Base-by-base conservation (phyloP, 2,888 invertebrate genomes). In the Fragum whitleyi region DNA sequence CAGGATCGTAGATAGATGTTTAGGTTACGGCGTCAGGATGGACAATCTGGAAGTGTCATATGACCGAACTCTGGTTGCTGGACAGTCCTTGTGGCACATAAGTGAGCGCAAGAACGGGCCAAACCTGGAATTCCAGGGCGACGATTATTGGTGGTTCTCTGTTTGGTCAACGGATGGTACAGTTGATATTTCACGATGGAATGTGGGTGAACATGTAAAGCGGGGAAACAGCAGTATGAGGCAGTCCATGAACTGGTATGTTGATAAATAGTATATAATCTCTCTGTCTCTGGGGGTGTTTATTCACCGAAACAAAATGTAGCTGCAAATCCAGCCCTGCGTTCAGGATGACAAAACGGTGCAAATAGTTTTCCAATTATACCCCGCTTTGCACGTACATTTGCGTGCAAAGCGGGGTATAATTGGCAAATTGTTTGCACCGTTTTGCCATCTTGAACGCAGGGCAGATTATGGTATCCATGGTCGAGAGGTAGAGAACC, bases 71-170 rank as follows among this genome's bases (percentile, higher is more conserved):
- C 53, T 83, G 21, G 85, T 77, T 11, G 73, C 85, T 0, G 85
- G 83, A 0, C 85, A 85, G 69, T 83, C 83, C 2, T 68, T 85
- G 42, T 85, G 85, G 85, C 85, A 85, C 72, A 80, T 85, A 1
- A 85, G 85, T 65, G 85, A 85, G 55, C 74, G 85, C 19, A 79
- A 75, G 73, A 82, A 85, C 36, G 81, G 79, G 6, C 74, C 69
- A 1, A 85, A 85, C 42, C 62, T 85, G 65, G 80, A 80, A 32
- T 83, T 80, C 36, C 83, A 83, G 53, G 69, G 86, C 1, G 79
- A 76, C 32, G 83, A 84, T 55, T 86, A 84, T 32, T 86, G 84
- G 84, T 84, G 84, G 86, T 84, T 85, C 73, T 80, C 84, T 3
- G 75, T 85, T 19, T 82, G 83, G 86, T 82, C 82, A 14, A 86